Evolutionary conservation across 2,797 vertebrate genomes (phyloP).

Genomic region (Molossus alvarezi): DNA sequence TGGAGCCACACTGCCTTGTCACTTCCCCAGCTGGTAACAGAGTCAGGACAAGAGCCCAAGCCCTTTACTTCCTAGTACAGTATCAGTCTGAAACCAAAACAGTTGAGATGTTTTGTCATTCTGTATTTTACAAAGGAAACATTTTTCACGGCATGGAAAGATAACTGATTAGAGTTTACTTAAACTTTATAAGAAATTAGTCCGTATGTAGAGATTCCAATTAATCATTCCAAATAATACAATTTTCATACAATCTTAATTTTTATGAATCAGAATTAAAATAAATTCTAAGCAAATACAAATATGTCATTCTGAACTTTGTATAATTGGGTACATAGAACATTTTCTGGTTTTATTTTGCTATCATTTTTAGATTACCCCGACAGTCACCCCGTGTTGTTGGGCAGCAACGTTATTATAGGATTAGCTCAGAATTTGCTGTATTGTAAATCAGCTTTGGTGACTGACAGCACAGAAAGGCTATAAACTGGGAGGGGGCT

Average conservation of each 20-base stretch:
- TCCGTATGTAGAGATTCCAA: background rate
- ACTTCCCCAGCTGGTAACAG: background rate
- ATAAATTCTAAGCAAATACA: constrained; percentile 38
- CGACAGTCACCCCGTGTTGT: background rate
- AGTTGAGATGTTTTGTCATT: background rate
- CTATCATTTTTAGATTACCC: constrained; percentile 14
- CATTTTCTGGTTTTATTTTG: constrained; percentile 57
- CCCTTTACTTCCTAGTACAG: background rate
- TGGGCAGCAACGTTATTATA: background rate
- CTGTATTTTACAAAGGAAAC: constrained; percentile 15
- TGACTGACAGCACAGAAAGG: background rate
- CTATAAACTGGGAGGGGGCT: background rate
- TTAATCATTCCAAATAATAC: constrained; percentile 42
- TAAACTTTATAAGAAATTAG: constrained; percentile 39
- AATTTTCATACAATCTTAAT: constrained; percentile 38
- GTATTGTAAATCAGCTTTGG: background rate
- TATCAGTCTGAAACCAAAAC: background rate
- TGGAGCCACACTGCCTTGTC: background rate
- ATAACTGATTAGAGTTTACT: constrained; percentile 19
- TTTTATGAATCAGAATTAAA: constrained; percentile 67
- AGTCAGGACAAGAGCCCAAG: background rate
- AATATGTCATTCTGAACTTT: constrained; percentile 8
- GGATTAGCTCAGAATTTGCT: constrained; percentile 28
- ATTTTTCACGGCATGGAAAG: constrained; percentile 18
- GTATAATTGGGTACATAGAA: background rate